Percentiles rank a stretch among this genome's conserved stretches.
Conservation (phyloP, 53 echinoderm and acorn worm species). For the Paracentrotus lividus region DNA sequence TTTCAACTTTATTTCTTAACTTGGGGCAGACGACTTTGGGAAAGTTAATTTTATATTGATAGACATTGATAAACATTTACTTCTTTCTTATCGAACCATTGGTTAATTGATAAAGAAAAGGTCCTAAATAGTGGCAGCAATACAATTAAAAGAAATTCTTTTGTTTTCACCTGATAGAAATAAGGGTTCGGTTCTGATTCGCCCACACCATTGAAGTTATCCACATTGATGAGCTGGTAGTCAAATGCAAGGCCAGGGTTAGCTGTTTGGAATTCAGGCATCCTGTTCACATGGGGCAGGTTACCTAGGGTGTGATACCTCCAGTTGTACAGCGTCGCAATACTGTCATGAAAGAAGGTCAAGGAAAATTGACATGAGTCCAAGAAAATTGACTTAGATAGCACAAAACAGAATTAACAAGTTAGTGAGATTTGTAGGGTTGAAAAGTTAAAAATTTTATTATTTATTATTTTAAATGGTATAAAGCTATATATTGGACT, state of each 20-base stretch:
- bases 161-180: constrained; percentile 90
- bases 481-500: too few relatives aligned
- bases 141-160: neutral
- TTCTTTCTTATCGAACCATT: neutral
- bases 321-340: constrained; percentile 97
- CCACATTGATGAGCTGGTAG: constrained; percentile 96
- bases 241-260: constrained; percentile 94
- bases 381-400: too few relatives aligned
- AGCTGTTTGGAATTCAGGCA: constrained; percentile 82
- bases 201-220: constrained; percentile 93
- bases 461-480: too few relatives aligned
- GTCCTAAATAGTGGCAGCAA: neutral
- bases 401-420: too few relatives aligned
- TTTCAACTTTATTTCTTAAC: too few relatives aligned
- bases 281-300: constrained; percentile 88
- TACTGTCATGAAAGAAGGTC: constrained; percentile 61
- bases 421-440: too few relatives aligned
- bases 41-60: too few relatives aligned
- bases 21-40: too few relatives aligned
- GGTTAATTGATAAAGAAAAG: neutral
- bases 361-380: neutral
- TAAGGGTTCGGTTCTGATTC: constrained; percentile 99
- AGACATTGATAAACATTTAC: neutral
- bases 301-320: constrained; percentile 97
- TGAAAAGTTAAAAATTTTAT: too few relatives aligned